These are phyloP conservation scores for Dendrolimus kikuchii DNA, from an alignment of 1,140 invertebrate species.

Conservation along the genomic window DNA sequence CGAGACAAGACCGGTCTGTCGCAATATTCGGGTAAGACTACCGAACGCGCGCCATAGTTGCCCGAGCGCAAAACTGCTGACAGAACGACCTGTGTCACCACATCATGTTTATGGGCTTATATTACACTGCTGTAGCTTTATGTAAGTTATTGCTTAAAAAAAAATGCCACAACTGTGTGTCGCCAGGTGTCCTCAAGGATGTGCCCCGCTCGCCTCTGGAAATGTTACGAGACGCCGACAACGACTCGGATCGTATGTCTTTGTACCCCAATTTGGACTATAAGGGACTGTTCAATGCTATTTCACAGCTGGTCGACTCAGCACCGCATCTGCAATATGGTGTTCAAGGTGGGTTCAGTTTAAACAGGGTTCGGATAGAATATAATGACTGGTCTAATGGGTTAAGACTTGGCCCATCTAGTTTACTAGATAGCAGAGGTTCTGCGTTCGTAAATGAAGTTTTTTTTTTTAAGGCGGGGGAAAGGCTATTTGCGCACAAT, in stretches of 20 bases:
- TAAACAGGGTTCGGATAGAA: neutral
- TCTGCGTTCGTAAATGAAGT: too few relatives aligned
- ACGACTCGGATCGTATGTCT: conserved; percentile 88
- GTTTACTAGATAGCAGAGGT: too few relatives aligned
- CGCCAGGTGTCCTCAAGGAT: conserved; percentile 93
- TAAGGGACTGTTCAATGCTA: conserved; percentile 90
- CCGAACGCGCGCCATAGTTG: too few relatives aligned
- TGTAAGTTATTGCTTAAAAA: conserved; percentile 1
- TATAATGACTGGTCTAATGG: too few relatives aligned
- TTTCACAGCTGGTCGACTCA: conserved; percentile 87
- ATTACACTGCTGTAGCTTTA: neutral
- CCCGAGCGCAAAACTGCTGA: too few relatives aligned
- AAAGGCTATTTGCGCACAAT: too few relatives aligned
- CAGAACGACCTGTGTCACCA: too few relatives aligned
- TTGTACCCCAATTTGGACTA: conserved; percentile 97
- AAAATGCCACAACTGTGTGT: conserved; percentile 2
- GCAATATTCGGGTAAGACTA: too few relatives aligned
- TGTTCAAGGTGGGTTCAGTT: conserved; percentile 77
- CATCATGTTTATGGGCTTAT: neutral
- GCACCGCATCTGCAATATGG: conserved; percentile 88
- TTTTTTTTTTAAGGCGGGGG: too few relatives aligned
- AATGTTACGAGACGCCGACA: conserved; percentile 88
- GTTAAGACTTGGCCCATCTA: too few relatives aligned
- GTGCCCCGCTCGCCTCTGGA: conserved; percentile 92
- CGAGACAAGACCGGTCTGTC: too few relatives aligned